Conservation (phyloP, 1,140 invertebrate species). For the Mizuhopecten yessoensis region DNA sequence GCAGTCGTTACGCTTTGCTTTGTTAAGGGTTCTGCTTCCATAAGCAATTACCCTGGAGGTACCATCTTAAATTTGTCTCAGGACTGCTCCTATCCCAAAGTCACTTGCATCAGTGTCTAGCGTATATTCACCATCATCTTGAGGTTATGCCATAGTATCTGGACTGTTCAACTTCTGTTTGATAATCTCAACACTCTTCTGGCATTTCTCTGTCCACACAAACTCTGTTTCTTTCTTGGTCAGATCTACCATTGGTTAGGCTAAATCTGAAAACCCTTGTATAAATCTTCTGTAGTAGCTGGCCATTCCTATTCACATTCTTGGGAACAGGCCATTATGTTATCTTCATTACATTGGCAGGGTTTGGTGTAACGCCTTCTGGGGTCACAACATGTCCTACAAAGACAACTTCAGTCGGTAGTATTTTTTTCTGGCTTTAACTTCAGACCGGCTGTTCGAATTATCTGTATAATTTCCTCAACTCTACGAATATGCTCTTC, state of each 20-base stretch:
- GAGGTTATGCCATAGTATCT: conserved; percentile 62
- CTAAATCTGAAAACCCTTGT: conserved; percentile 58
- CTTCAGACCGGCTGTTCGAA: conserved; percentile 57
- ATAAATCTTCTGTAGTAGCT: conserved; percentile 65
- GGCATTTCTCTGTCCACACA: conserved; percentile 58
- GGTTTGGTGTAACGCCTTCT: conserved; percentile 46
- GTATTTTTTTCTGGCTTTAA: conserved; percentile 64
- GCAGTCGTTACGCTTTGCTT: conserved; percentile 84
- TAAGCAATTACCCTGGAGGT: conserved; percentile 69
- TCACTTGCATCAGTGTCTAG: conserved; percentile 72
- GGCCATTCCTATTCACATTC: conserved; percentile 59
- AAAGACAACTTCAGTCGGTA: conserved; percentile 67
- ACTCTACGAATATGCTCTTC: conserved; percentile 50
- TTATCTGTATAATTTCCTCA: conserved; percentile 52
- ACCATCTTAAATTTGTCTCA: conserved; percentile 72
- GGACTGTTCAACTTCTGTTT: conserved; percentile 60
- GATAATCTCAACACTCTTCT: conserved; percentile 61
- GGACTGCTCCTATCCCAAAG: conserved; percentile 69
- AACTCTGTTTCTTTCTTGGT: conserved; percentile 58
- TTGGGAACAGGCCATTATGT: conserved; percentile 59
- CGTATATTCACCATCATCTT: conserved; percentile 59
- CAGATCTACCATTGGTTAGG: conserved; percentile 57
- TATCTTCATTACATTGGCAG: conserved; percentile 53
- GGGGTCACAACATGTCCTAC: conserved; percentile 59
- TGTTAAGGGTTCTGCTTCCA: conserved; percentile 63